Evolutionary conservation across 2,797 vertebrate species (phyloP), one percentile per base, ranked within the genome.

Genomic region (Rhinichthys osculus): DNA sequence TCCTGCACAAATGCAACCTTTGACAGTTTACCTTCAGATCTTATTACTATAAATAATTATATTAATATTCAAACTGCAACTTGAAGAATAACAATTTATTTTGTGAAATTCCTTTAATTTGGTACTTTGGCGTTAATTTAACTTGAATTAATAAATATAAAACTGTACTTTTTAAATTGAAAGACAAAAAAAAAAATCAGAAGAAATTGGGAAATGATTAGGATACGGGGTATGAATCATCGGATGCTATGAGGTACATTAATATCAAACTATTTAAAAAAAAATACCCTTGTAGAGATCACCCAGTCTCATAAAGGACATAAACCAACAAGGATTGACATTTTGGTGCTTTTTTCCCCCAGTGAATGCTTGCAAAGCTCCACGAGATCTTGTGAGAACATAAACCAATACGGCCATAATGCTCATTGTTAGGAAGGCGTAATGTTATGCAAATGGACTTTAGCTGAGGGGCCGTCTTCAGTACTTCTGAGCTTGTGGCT

Each of bases 371-470:
- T 84, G 83, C 90, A 93, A 94, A 94, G 91, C 91, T 78, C 89
- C 91, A 92, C 92, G 92, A 91, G 92, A 90, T 92, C 93, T 92
- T 91, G 87, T 92, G 94, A 95, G 94, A 95, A 93, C 92, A 94
- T 95, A 96, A 96, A 96, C 96, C 95, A 96, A 96, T 94, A 96
- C 35, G 80, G 92, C 91, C 91, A 95, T 94, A 95, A 96, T 95
- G 90, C 94, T 90, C 90, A 94, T 95, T 95, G 95, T 96, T 94
- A 93, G 93, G 90, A 93, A 81, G 93, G 93, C 93, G 92, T 95
- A 95, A 96, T 95, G 95, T 96, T 93, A 93, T 93, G 92, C 92
- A 92, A 92, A 93, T 92, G 71, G 78, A 0, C 78, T 85, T 89
- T 81, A 86, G 89, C 90, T 88, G 86, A 92, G 91, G 92, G 92